Evolutionary conservation across 2,797 vertebrate genomes (phyloP).

Genomic region (Alectoris magna): DNA sequence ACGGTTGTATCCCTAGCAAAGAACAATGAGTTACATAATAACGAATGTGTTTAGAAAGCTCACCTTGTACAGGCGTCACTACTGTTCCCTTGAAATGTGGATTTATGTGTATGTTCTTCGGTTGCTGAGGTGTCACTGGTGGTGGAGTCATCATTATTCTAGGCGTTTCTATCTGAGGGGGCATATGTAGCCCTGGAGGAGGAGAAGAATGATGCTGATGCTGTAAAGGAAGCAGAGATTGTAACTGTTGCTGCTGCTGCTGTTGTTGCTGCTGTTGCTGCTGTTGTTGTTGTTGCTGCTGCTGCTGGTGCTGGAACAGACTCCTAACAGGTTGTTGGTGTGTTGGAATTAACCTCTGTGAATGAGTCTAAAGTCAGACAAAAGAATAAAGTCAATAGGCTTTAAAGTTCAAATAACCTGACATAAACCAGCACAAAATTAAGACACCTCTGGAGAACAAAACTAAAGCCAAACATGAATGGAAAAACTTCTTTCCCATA

Average conservation of each 20-base stretch:
- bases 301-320: constrained; percentile 83
- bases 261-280: constrained; percentile 81
- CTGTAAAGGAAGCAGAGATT: constrained; percentile 91
- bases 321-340: constrained; percentile 81
- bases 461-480: not conserved
- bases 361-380: constrained; percentile 78
- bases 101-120: constrained; percentile 99
- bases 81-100: constrained; percentile 96
- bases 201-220: constrained; percentile 87
- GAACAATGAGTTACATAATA: not conserved
- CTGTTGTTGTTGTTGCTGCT: constrained; percentile 81
- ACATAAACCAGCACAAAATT: constrained; percentile 49
- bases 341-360: constrained; percentile 79
- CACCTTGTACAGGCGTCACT: constrained; percentile 92
- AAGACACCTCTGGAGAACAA: constrained; percentile 31
- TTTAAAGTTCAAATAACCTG: constrained; percentile 26
- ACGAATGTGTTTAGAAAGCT: not conserved
- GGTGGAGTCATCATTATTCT: constrained; percentile 88
- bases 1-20: not conserved
- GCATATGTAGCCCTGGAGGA: constrained; percentile 80
- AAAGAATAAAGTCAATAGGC: constrained; percentile 49
- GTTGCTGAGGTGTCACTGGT: constrained; percentile 86
- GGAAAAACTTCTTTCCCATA: not conserved
- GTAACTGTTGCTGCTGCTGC: constrained; percentile 83
- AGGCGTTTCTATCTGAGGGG: constrained; percentile 88